Evolutionary conservation across 2,888 invertebrate species (phyloP).

Genomic region (Azorinus chamasolen): DNA sequence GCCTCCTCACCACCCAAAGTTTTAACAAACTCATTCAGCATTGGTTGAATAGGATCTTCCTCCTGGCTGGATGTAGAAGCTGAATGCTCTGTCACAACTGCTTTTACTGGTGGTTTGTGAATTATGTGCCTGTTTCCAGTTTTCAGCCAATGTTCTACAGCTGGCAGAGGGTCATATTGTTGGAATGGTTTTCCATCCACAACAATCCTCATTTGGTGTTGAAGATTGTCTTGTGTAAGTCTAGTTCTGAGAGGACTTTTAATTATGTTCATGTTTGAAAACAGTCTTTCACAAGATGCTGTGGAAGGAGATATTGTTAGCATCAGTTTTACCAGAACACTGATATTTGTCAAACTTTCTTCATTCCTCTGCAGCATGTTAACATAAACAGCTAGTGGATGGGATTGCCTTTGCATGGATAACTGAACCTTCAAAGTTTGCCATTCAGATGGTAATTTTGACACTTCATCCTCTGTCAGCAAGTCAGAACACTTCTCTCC

Average conservation of each 20-base stretch:
- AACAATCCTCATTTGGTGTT: conserved; percentile 32
- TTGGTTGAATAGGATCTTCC: conserved; percentile 6
- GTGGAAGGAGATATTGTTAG: conserved; percentile 30
- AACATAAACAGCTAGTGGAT: conserved; percentile 9
- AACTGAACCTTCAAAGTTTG: conserved; percentile 5
- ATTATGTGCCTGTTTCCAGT: conserved; percentile 24
- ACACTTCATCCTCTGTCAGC: conserved; percentile 14
- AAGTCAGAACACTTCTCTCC: conserved; percentile 16
- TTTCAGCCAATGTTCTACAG: conserved; percentile 23
- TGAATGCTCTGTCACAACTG: too few species aligned
- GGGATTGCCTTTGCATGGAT: conserved; percentile 2
- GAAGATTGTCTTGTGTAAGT: conserved; percentile 37
- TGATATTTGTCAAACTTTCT: conserved; percentile 1
- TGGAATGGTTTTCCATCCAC: conserved; percentile 6
- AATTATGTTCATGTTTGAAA: conserved; percentile 27
- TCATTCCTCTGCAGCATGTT: conserved; percentile 5
- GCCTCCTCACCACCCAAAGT: conserved; percentile 30
- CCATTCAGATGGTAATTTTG: conserved; percentile 23
- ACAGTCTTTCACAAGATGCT: conserved; percentile 31
- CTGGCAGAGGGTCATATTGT: conserved; percentile 27
- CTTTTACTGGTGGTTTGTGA: conserved; percentile 33
- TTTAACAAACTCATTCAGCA: conserved; percentile 23
- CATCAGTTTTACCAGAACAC: not conserved
- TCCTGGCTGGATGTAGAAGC: not conserved
- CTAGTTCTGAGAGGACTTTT: conserved; percentile 23